A percentile compares a stretch with the other conserved stretches of the same genome.
Evolutionary conservation across 2,797 vertebrate genomes (phyloP).

Genomic region (Enteromius trimaculatus): DNA sequence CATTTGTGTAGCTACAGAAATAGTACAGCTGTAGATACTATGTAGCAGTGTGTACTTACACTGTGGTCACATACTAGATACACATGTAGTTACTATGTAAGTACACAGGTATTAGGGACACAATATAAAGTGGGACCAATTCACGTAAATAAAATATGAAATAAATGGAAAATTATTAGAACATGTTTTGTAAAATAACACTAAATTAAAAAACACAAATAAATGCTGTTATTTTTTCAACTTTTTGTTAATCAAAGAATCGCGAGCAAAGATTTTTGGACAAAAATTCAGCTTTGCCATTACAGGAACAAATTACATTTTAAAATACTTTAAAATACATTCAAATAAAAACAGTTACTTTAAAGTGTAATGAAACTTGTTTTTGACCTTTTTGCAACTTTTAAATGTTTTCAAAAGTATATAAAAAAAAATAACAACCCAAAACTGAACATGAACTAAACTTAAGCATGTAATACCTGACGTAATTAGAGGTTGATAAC

Average conservation of each 20-base stretch:
- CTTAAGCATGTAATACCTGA: not conserved
- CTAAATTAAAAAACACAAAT: not conserved
- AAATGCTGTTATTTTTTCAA: not conserved
- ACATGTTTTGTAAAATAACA: not conserved
- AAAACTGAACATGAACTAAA: not conserved
- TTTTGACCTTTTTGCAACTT: not conserved
- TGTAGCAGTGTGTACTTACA: too few species aligned
- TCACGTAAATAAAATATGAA: not conserved
- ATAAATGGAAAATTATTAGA: not conserved
- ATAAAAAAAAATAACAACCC: not conserved
- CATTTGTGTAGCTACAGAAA: too few species aligned
- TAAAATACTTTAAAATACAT: not conserved
- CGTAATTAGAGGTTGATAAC: not conserved
- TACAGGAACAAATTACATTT: not conserved
- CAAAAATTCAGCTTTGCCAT: not conserved
- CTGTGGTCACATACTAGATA: too few species aligned
- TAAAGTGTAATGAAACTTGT: not conserved
- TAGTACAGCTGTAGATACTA: too few species aligned
- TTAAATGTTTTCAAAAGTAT: not conserved
- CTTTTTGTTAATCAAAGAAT: too few species aligned
- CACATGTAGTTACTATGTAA: too few species aligned
- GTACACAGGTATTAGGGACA: too few species aligned
- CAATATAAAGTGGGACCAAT: not conserved
- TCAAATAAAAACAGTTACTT: not conserved
- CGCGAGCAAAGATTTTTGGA: too few species aligned